A percentile compares a stretch with the other conserved stretches of the same genome.
phyloP scores from a whole-genome alignment of 2,113 vertebrate genomes.

The Petroica traversi region DNA sequence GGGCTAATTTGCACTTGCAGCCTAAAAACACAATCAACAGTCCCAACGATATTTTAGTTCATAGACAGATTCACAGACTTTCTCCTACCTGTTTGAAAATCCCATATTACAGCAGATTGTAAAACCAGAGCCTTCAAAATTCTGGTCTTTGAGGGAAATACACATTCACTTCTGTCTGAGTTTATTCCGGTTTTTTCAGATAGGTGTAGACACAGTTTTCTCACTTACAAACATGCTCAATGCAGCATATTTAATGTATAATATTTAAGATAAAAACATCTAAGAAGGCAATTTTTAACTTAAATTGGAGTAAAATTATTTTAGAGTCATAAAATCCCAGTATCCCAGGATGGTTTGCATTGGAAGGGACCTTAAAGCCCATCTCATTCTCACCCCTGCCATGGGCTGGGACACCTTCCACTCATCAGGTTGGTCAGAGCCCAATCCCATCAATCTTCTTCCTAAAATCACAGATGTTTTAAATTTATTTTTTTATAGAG shows the following conservation, averaged over 20 bases:
- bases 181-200: not conserved
- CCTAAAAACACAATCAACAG: too few species aligned
- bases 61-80: not conserved
- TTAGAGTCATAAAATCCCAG: not conserved
- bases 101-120: not conserved
- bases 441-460: not conserved
- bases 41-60: not conserved
- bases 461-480: not conserved
- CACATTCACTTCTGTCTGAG: not conserved
- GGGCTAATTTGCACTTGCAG: too few species aligned
- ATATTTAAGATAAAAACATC: not conserved
- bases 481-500: not conserved
- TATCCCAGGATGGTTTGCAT: not conserved
- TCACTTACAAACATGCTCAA: not conserved
- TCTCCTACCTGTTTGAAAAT: not conserved
- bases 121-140: not conserved
- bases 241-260: not conserved
- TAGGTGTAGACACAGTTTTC: not conserved
- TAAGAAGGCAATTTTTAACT: not conserved
- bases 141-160: not conserved
- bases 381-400: not conserved
- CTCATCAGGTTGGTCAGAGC: not conserved
- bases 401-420: not conserved
- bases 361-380: not conserved
- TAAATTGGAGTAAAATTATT: not conserved